A percentile compares a stretch with the other conserved stretches of the same genome.
These are phyloP conservation scores for Limonius californicus DNA, from an alignment of 1,140 invertebrate genomes.

Conservation along the genomic window DNA sequence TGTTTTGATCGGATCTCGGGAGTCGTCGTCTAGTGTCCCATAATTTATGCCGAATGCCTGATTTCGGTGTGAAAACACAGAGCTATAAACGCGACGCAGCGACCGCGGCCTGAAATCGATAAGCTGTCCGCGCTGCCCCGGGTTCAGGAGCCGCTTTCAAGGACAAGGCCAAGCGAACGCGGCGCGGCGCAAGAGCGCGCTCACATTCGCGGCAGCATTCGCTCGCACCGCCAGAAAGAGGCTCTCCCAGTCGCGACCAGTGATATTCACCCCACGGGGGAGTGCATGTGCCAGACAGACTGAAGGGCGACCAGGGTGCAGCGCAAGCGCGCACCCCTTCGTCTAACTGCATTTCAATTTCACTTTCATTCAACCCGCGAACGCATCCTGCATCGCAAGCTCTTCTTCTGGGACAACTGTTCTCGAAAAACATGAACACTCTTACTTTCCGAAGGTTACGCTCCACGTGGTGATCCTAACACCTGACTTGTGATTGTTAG, in stretches of 20 bases:
- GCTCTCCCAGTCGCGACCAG: conserved; percentile 17
- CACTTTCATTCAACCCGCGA: conserved; percentile 38
- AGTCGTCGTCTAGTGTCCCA: background rate
- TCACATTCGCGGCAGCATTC: conserved; percentile 18
- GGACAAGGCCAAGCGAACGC: conserved; percentile 45
- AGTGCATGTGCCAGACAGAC: conserved; percentile 35
- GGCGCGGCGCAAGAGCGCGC: conserved; percentile 19
- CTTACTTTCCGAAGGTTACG: background rate
- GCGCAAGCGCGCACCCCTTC: conserved; percentile 30
- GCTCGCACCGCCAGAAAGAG: background rate
- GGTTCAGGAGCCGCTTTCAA: conserved; percentile 48
- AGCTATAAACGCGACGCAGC: conserved; percentile 9
- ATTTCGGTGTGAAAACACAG: conserved; percentile 17
- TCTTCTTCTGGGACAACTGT: background rate
- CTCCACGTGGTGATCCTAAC: background rate
- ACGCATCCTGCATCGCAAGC: conserved; percentile 18
- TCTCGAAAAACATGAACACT: background rate
- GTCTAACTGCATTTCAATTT: conserved; percentile 41
- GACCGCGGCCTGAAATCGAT: conserved; percentile 41
- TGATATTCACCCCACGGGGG: conserved; percentile 17
- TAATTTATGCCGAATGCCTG: background rate
- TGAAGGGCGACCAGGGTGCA: conserved; percentile 24
- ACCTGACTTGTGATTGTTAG: too few relatives aligned
- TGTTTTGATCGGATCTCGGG: background rate
- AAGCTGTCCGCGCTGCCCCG: conserved; percentile 30